Base-by-base conservation (phyloP, 2,888 invertebrate species). In the Amphipoea lucens region DNA sequence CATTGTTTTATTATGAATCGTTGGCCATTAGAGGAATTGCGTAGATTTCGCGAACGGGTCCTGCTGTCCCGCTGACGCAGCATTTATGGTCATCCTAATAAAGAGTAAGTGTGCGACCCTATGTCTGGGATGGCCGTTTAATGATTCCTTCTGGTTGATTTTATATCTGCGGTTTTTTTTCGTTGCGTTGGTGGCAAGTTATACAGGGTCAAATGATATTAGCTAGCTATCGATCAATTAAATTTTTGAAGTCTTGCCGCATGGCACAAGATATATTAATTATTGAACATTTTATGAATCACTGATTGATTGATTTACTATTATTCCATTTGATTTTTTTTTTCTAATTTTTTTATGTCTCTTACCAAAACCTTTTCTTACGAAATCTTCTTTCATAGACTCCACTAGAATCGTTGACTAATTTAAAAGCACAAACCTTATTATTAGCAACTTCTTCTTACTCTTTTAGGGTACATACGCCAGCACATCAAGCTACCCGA, bases 1-100 rank as follows among this genome's bases (percentile, higher is more conserved):
- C 91, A 93, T 92, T 92, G 93, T 93, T 93, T 93, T 92, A 93
- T 93, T 93, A 92, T 92, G 92, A 93, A 92, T 92, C 92, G 92
- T 90, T 88, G 88, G 88, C 91, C 90, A 92, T 92, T 92, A 91
- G 91, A 89, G 83, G 91, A 90, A 92, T 92, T 90, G 91, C 88
- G 87, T 83, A 85, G 91, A 91, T 91, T 91, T 89, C 88, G 86
- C 87, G 86, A 87, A 82, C 81, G 86, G 79, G 69, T 69, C 79
- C 20, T 79, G 88, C 20, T 79, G 88, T 87, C 88, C 84, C 81
- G 91, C 93, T 93, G 92, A 93, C 92, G 83, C 75, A 80, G 92
- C 93, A 88, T 92, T 92, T 93, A 93, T 90, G 90, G 90, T 90
- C 90, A 90, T 90, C 91, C 91, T 91, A 92, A 92, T 93, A 93